A percentile compares a stretch with the other conserved stretches of the same genome.
Evolutionary conservation across 2,888 invertebrate species (phyloP).

Genomic region (Athripsodes cinereus): DNA sequence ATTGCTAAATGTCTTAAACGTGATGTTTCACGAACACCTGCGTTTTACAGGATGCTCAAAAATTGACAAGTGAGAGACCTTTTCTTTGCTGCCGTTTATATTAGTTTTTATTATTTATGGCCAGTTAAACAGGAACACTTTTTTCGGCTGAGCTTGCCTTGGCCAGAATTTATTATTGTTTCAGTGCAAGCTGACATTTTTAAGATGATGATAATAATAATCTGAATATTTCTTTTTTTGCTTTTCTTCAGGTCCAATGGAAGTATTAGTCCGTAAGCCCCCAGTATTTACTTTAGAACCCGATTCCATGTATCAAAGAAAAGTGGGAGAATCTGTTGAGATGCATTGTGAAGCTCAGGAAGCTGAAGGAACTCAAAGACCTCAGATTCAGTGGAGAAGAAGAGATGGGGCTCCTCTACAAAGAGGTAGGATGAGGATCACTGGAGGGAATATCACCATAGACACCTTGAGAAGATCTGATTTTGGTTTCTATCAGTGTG

Average conservation of each 20-base stretch:
- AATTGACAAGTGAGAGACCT: too few species aligned
- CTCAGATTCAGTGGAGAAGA: conserved; percentile 86
- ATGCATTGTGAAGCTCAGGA: conserved; percentile 93
- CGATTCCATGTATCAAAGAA: conserved; percentile 84
- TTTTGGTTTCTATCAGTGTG: conserved; percentile 94
- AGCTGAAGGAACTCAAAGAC: conserved; percentile 87
- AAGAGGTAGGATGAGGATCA: conserved; percentile 68
- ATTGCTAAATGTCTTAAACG: too few species aligned
- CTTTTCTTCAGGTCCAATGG: conserved; percentile 59
- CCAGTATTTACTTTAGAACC: conserved; percentile 89
- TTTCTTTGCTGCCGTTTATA: too few species aligned
- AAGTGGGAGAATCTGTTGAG: conserved; percentile 84
- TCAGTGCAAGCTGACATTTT: background rate
- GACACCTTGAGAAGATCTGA: conserved; percentile 81
- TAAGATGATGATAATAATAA: background rate
- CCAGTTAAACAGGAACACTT: too few species aligned
- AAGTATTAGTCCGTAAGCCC: conserved; percentile 86
- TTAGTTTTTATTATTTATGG: too few species aligned
- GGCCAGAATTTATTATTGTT: background rate
- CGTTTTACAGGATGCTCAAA: too few species aligned
- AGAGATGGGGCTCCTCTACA: conserved; percentile 78
- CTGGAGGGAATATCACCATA: conserved; percentile 88
- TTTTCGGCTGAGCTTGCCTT: too few species aligned
- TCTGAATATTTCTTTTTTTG: background rate
- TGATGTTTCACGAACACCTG: too few species aligned